Evolutionary conservation across 2,888 invertebrate species (phyloP).

Genomic region (Trisateles emortualis): DNA sequence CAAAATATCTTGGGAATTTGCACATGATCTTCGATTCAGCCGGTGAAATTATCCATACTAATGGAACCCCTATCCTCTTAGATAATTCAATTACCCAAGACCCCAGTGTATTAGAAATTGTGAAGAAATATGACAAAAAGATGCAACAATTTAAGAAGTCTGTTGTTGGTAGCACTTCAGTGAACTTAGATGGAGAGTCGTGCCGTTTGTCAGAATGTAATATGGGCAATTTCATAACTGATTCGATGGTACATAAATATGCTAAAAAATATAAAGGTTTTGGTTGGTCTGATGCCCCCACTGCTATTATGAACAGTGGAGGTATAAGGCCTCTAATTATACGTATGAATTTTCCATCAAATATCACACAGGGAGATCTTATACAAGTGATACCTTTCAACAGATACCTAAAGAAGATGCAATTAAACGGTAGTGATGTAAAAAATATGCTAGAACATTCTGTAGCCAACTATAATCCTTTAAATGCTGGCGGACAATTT

Average conservation of each 20-base stretch:
- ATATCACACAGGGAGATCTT: conserved; percentile 91
- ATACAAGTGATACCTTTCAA: conserved; percentile 92
- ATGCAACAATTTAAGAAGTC: conserved; percentile 82
- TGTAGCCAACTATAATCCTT: conserved; percentile 79
- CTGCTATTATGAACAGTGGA: conserved; percentile 92
- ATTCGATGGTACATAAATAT: conserved; percentile 90
- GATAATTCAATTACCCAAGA: conserved; percentile 89
- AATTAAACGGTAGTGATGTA: conserved; percentile 89
- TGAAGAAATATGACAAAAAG: conserved; percentile 87
- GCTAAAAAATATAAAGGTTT: conserved; percentile 71
- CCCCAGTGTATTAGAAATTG: conserved; percentile 85
- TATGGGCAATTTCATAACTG: conserved; percentile 93
- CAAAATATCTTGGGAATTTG: conserved; percentile 95
- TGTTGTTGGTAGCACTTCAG: conserved; percentile 90
- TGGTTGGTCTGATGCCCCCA: conserved; percentile 93
- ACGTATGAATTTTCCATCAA: conserved; percentile 56
- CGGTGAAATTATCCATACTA: conserved; percentile 89
- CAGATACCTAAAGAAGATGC: conserved; percentile 88
- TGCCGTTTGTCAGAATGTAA: conserved; percentile 94
- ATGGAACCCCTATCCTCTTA: conserved; percentile 93
- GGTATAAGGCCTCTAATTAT: conserved; percentile 90
- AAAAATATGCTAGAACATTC: conserved; percentile 89
- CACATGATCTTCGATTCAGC: conserved; percentile 89
- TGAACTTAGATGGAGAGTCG: conserved; percentile 89
- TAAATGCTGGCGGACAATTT: conserved; percentile 89